phyloP scores from a whole-genome alignment of 2,113 vertebrate species.

The Uria aalge region DNA sequence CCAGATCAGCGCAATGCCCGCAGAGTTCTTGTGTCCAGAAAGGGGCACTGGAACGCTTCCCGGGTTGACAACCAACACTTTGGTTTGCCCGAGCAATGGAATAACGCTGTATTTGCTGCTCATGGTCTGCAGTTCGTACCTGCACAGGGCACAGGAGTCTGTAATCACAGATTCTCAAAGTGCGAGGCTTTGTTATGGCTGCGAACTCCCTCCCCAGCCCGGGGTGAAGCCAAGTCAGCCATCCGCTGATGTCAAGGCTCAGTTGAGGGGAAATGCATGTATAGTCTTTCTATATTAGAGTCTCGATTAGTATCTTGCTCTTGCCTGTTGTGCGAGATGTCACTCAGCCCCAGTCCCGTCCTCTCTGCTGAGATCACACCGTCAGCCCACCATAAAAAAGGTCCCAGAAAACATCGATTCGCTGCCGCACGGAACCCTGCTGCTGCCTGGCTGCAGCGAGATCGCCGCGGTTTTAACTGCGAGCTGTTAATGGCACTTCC shows the following conservation, averaged over 20 bases:
- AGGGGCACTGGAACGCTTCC: background rate
- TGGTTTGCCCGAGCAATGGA: background rate
- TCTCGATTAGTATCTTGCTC: background rate
- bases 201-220: background rate
- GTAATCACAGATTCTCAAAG: background rate
- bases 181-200: background rate
- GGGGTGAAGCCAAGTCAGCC: background rate
- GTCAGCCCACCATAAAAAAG: background rate
- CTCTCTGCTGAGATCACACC: slow-evolving; percentile 18
- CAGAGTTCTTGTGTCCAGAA: background rate
- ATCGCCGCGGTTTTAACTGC: background rate
- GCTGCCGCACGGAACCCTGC: background rate
- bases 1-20: background rate
- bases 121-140: background rate
- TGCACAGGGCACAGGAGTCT: background rate
- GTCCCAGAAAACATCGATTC: background rate
- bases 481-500: background rate
- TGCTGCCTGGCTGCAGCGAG: background rate
- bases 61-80: background rate
- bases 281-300: background rate
- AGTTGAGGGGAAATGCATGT: background rate
- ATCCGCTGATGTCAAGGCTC: background rate
- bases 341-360: background rate
- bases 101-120: rapidly evolving
- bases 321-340: background rate